phyloP scores from a whole-genome alignment of 2,797 vertebrate species.

The Labroides dimidiatus region DNA sequence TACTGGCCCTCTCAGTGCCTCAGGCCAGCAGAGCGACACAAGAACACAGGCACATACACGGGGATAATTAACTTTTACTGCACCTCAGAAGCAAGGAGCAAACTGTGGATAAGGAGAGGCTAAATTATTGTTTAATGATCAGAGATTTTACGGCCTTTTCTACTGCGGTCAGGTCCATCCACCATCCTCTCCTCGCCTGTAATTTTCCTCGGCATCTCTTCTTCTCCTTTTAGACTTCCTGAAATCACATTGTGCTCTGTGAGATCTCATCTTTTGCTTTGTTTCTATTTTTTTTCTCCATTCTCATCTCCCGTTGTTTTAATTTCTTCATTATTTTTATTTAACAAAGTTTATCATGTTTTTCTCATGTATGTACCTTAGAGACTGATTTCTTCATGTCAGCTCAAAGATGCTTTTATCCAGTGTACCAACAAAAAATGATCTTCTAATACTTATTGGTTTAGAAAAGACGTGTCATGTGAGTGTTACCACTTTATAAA shows the following conservation, averaged over 20 bases:
- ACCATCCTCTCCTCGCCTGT: background rate
- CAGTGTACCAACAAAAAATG: conserved; percentile 4
- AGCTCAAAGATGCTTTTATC: no score
- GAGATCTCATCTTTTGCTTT: background rate
- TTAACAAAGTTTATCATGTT: no score
- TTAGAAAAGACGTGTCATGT: no score
- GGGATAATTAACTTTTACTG: conserved; percentile 61
- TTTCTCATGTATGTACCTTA: background rate
- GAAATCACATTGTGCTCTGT: no score
- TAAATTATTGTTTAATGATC: conserved; percentile 62
- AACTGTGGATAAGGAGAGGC: conserved; percentile 50
- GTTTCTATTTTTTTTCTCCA: no score
- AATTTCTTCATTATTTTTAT: background rate
- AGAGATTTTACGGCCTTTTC: conserved; percentile 35
- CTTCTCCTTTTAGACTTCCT: background rate
- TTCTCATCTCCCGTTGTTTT: background rate
- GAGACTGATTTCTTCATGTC: background rate
- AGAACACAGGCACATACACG: conserved; percentile 41
- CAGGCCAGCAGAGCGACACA: conserved; percentile 40
- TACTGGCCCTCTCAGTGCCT: conserved; percentile 42
- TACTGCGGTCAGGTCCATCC: background rate
- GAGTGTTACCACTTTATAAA: no score
- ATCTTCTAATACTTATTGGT: no score
- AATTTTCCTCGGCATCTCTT: background rate
- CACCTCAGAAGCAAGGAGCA: conserved; percentile 40